Conservation (phyloP, 2,888 invertebrate genomes). For the Vandiemenella viatica region DNA sequence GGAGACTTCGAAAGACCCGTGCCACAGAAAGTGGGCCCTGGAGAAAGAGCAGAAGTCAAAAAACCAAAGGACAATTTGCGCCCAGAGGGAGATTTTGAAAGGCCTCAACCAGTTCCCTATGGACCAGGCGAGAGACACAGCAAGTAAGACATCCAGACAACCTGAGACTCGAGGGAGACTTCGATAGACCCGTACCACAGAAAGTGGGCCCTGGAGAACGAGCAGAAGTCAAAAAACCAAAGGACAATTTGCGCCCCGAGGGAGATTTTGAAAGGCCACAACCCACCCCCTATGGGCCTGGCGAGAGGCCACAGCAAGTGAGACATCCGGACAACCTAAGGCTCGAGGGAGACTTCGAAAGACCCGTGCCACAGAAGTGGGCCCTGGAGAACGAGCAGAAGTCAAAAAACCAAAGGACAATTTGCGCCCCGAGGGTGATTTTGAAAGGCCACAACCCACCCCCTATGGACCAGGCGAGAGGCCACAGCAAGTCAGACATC, state of each 20-base stretch:
- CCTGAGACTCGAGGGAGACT: slow-evolving; percentile 17
- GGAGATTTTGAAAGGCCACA: slow-evolving; percentile 27
- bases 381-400: slow-evolving; percentile 16
- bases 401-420: slow-evolving; percentile 29
- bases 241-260: slow-evolving; percentile 48
- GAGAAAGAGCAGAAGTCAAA: slow-evolving; percentile 23
- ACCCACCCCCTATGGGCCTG: slow-evolving; percentile 7
- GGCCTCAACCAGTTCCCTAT: slow-evolving; percentile 21
- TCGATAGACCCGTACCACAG: slow-evolving; percentile 11
- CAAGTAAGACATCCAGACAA: slow-evolving; percentile 21
- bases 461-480: slow-evolving; percentile 21
- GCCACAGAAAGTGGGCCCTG: slow-evolving; percentile 22
- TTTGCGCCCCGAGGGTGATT: slow-evolving; percentile 32
- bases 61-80: slow-evolving; percentile 35
- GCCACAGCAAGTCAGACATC: slow-evolving; percentile 22
- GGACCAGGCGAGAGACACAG: slow-evolving; percentile 35
- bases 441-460: slow-evolving; percentile 13
- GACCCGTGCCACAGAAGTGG: slow-evolving; percentile 14
- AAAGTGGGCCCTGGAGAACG: slow-evolving; percentile 16
- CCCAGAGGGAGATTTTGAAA: slow-evolving; percentile 40
- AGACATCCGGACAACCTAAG: slow-evolving; percentile 27
- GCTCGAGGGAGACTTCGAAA: slow-evolving; percentile 29
- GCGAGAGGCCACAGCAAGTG: slow-evolving; percentile 19
- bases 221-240: slow-evolving; percentile 22
- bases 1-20: slow-evolving; percentile 26